Conservation (phyloP, 2,113 vertebrate genomes). For the Eurypyga helias region DNA sequence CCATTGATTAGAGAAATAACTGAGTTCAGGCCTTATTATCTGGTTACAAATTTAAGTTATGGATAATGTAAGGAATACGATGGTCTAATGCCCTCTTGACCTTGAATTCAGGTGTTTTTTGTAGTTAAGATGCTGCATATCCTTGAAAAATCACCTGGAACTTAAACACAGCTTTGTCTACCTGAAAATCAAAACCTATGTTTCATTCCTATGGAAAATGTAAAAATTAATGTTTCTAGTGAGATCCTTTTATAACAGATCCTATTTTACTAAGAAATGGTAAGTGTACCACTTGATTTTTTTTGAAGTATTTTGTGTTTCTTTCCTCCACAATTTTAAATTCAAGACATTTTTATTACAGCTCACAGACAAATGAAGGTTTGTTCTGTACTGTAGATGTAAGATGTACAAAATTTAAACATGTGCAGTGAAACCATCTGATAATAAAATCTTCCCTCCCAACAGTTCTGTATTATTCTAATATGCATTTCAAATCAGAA, state of each 20-base stretch:
- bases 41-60: not conserved
- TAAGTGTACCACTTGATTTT: not conserved
- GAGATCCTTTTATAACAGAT: not conserved
- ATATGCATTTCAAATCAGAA: not conserved
- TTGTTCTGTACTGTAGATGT: not conserved
- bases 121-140: not conserved
- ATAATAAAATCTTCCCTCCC: not conserved
- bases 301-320: not conserved
- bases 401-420: not conserved
- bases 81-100: not conserved
- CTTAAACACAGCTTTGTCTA: not conserved
- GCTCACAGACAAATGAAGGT: not conserved
- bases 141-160: not conserved
- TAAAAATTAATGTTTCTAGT: not conserved
- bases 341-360: not conserved
- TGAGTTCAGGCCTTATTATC: not conserved
- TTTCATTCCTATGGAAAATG: not conserved
- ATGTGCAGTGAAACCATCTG: not conserved
- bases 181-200: accelerated
- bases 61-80: not conserved
- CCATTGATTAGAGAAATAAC: not conserved
- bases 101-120: not conserved
- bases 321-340: not conserved
- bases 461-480: not conserved
- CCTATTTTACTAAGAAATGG: not conserved